Evolutionary conservation across 1,140 invertebrate species (phyloP), one percentile per base, ranked within the genome.

Genomic region (Saccostrea echinata): DNA sequence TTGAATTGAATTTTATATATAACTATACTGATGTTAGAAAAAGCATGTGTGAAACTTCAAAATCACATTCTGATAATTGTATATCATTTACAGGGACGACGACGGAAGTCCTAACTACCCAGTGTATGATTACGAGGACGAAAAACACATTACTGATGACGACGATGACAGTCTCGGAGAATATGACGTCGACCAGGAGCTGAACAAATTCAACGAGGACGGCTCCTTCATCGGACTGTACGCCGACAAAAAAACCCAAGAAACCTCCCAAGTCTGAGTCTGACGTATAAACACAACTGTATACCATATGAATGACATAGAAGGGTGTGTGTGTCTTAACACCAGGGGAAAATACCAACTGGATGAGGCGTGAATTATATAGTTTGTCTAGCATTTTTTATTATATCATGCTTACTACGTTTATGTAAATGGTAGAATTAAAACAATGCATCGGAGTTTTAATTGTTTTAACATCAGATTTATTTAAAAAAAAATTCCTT

Each of bases 141-240:
- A 85, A 12, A 84, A 90, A 76, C 57, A 68, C 52, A 61, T 82
- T 35, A 68, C 81, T 16, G 57, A 84, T 52, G 90, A 90, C 52
- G 88, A 89, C n/a, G 89, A 91, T 27, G 88, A 89, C 61, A 88
- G 81, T 52, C 35, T 90, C 43, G 90, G 89, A 80, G 91, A 92
- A 82, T 92, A 92, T 43, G 92, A 91, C n/a, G 92, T 90, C 1
- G 92, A 92, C 84, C 89, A 91, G 43, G 92, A 92, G 53, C 86
- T 90, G 21, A 89, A 88, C 18, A 92, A 93, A 76, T 94, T 94
- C 88, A 94, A 93, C 57, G 93, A 94, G 76, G 93, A 94, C 43
- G 93, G 93, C 6, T 94, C 92, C n/a, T 94, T 94, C 83, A 94
- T 94, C 61, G 93, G 93, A 21, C 71, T 91, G 27, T 94, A 94